A percentile compares a stretch with the other conserved stretches of the same genome.
Evolutionary conservation across 2,113 vertebrate genomes (phyloP).

Genomic region (Pavo muticus): DNA sequence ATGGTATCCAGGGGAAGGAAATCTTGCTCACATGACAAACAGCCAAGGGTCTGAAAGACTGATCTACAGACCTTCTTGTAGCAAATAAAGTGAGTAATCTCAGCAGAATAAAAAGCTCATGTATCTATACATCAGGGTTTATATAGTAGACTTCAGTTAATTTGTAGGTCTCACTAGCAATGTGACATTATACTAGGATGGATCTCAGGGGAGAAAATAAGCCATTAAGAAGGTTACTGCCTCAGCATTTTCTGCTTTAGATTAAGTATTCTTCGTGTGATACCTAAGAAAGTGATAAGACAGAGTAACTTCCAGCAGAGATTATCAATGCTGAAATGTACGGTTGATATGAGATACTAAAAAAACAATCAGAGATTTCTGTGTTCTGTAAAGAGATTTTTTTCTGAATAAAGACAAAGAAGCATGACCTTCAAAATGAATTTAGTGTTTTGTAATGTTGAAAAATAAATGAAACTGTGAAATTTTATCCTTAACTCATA

Average conservation of each 20-base stretch:
- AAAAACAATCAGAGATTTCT: not conserved
- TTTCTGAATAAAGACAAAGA: not conserved
- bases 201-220: not conserved
- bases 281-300: not conserved
- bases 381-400: not conserved
- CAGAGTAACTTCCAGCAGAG: not conserved
- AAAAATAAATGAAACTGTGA: not conserved
- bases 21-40: not conserved
- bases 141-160: not conserved
- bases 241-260: not conserved
- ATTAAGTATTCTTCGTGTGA: not conserved
- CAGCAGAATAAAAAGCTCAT: not conserved
- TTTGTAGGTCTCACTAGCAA: not conserved
- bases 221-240: not conserved
- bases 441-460: not conserved
- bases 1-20: not conserved
- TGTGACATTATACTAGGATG: not conserved
- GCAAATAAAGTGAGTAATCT: not conserved
- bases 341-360: not conserved
- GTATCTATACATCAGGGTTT: not conserved
- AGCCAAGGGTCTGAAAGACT: not conserved
- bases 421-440: not conserved
- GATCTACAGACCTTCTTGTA: not conserved
- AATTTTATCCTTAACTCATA: not conserved
- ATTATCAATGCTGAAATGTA: not conserved